Conservation (phyloP, 2,797 vertebrate genomes). For the Cynodonichthys magdalenae region DNA sequence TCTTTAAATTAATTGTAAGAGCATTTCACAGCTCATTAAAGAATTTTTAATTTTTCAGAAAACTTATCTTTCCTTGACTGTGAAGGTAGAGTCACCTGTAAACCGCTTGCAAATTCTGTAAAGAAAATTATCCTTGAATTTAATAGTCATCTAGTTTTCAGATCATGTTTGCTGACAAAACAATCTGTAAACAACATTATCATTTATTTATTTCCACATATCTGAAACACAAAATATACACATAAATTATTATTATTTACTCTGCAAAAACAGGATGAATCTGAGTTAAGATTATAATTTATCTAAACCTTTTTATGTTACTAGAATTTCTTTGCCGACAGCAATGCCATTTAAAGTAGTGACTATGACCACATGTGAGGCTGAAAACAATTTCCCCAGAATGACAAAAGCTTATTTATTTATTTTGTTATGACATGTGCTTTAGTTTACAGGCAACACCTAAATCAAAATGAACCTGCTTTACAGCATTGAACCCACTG, state of each 20-base stretch:
- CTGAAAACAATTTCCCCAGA: neutral
- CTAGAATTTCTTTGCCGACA: no score
- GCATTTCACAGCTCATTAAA: slow-evolving; percentile 1
- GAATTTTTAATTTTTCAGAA: neutral
- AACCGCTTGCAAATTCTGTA: no score
- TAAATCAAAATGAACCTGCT: neutral
- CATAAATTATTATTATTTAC: no score
- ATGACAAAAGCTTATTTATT: neutral
- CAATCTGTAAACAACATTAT: no score
- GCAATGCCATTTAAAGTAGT: neutral
- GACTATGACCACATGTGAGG: neutral
- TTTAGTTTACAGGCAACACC: neutral
- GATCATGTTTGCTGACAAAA: no score
- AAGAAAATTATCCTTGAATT: no score
- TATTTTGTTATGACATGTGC: neutral
- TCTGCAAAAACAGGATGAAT: no score
- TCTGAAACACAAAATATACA: no score
- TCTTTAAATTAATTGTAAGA: slow-evolving; percentile 13
- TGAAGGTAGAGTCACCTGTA: neutral
- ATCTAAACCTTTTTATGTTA: neutral
- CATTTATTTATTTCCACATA: no score
- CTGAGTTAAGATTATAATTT: neutral
- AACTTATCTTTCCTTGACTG: neutral
- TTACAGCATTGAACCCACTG: no score
- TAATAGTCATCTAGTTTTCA: no score